Conservation (phyloP, 2,113 vertebrate species). For the Cepphus grylle region DNA sequence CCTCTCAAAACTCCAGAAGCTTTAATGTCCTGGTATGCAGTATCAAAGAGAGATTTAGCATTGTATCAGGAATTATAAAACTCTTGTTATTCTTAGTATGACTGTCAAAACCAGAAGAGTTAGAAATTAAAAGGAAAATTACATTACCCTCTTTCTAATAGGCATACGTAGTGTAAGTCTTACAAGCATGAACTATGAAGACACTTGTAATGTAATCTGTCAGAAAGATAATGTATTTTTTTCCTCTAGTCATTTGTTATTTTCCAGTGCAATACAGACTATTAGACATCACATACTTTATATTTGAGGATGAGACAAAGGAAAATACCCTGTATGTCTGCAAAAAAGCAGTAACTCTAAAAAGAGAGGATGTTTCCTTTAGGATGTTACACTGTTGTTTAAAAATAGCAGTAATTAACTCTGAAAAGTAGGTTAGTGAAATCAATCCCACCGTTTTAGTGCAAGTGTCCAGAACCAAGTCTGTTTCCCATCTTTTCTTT, state of each 20-base stretch:
- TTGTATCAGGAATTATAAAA: background rate
- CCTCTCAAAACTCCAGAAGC: background rate
- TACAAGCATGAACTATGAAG: background rate
- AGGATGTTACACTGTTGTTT: background rate
- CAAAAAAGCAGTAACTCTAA: background rate
- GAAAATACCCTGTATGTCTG: background rate
- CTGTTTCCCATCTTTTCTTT: background rate
- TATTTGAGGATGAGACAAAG: background rate
- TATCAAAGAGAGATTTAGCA: background rate
- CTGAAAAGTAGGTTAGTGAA: background rate
- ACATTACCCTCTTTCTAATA: background rate
- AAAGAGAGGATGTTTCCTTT: background rate
- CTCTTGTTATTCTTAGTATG: background rate
- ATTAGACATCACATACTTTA: background rate
- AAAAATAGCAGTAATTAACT: background rate
- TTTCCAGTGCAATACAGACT: background rate
- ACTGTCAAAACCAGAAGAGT: background rate
- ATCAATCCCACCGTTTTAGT: background rate
- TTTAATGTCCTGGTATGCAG: background rate
- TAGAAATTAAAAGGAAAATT: conserved; percentile 15
- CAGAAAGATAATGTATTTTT: conserved; percentile 2
- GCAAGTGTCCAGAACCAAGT: background rate
- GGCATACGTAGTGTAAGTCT: background rate
- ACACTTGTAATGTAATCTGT: background rate
- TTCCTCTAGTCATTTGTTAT: background rate